phyloP scores from a whole-genome alignment of 2,888 invertebrate genomes.

The Caenorhabditis macrosperma region DNA sequence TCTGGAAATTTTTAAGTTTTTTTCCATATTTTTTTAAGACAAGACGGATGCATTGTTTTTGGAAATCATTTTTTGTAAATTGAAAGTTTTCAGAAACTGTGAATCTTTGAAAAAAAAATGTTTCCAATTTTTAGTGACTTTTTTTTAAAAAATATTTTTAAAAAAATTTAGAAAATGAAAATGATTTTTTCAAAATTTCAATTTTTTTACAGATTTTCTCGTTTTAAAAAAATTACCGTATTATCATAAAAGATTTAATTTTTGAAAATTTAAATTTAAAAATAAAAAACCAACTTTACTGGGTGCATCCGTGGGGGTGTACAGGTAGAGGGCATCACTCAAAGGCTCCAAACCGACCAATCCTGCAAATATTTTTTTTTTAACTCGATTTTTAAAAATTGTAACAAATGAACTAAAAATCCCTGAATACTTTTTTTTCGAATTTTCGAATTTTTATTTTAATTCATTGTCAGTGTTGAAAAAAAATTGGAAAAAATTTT shows the following conservation, averaged over 20 bases:
- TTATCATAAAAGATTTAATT: not conserved
- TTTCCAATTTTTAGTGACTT: no score
- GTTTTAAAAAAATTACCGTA: not conserved
- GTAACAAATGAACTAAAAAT: not conserved
- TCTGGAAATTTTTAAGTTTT: not conserved
- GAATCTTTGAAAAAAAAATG: not conserved
- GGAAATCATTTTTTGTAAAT: no score
- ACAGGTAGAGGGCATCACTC: slow-evolving; percentile 75
- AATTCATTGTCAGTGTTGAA: not conserved
- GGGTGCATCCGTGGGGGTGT: slow-evolving; percentile 75
- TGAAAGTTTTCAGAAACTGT: not conserved
- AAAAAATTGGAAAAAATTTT: not conserved
- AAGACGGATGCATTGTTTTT: no score
- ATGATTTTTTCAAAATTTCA: no score
- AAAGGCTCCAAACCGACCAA: slow-evolving; percentile 66
- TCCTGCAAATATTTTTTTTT: slow-evolving; percentile 30
- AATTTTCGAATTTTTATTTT: not conserved
- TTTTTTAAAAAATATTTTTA: not conserved
- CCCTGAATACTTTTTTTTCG: no score
- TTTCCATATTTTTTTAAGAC: not conserved
- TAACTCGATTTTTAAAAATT: not conserved
- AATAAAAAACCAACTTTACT: slow-evolving; percentile 62
- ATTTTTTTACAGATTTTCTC: no score
- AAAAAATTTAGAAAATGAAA: not conserved
- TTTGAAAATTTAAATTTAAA: not conserved